Percentiles rank a stretch among this genome's conserved stretches.
Conservation (phyloP, 2,113 vertebrate species). For the Miniopterus natalensis region DNA sequence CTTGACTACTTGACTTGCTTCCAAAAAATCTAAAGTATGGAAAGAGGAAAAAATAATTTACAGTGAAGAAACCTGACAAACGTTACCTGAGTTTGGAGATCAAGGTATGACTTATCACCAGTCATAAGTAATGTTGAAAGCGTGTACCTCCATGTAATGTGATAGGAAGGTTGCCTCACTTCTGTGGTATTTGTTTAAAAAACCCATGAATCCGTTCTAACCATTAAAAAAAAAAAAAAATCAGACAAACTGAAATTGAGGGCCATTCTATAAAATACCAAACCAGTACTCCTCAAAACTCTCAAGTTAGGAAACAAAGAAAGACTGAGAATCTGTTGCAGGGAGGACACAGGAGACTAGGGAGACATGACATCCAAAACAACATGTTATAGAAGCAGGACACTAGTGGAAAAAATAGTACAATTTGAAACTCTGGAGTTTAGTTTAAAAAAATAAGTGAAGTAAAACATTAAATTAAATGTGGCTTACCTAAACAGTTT, state of each 20-base stretch:
- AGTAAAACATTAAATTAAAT: constrained; percentile 25
- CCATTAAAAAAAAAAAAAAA: not conserved
- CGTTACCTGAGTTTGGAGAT: not conserved
- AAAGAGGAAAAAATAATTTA: not conserved
- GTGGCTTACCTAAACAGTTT: not conserved
- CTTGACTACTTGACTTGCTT: not conserved
- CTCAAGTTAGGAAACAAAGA: not conserved
- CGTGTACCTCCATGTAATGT: not conserved
- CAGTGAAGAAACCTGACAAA: not conserved
- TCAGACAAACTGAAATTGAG: not conserved
- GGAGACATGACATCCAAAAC: not conserved
- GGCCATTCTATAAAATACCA: not conserved
- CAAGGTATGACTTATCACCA: not conserved
- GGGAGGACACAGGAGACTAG: not conserved
- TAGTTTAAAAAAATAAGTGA: not conserved
- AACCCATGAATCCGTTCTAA: not conserved
- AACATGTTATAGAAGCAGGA: not conserved
- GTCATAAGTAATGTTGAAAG: not conserved
- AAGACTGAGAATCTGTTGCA: not conserved
- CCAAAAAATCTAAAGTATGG: not conserved
- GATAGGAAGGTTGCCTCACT: not conserved
- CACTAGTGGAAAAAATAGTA: not conserved
- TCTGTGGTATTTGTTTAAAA: not conserved
- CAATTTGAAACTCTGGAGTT: not conserved
- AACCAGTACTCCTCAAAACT: not conserved